Base-by-base conservation (phyloP, 2,888 invertebrate species). In the Cynaeus angustus region DNA sequence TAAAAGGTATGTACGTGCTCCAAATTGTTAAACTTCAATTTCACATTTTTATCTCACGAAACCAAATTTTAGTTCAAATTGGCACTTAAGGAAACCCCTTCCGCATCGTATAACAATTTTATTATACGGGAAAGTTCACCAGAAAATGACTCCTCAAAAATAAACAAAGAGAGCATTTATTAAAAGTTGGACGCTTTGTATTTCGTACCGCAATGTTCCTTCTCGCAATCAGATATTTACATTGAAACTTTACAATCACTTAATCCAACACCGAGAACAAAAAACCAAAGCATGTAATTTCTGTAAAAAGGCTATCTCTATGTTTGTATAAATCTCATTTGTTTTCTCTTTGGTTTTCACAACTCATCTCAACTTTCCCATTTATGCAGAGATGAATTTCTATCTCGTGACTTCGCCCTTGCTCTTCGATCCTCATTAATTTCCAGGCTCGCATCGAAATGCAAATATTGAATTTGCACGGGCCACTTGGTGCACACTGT, bases 391-490 rank as follows among this genome's bases (percentile, higher is more conserved):
- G 8, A 13, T 33, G 28, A 37, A 38, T 38, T 53, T 38, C 37
- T 14, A 38, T 21, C 55, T 21, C 4, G 21, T 21, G 21, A 21
- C 1, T 21, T 21, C 21, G 21, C 21, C 21, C 21, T 21, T 21
- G 21, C n/a, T 30, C 38, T 14, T 16, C 12, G 12, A 52, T 52
- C 52, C 52, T 52, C 38, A 55, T 55, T 38, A 55, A 55, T 55
- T 55, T 52, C 30, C 9, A 37, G 30, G 30, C 14, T 12, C 52
- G 30, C 37, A 37, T 37, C 37, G 37, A 48, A 48, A 26, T 48
- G 30, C 52, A 52, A 52, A 52, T 52, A 52, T 52, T 52, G 52
- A 52, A 52, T 52, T 52, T 52, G 52, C 30, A 52, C 52, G 33
- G 30, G 52, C 52, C 52, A 52, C 52, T 52, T 52, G 52, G 37